These are phyloP conservation scores for Listronotus oregonensis DNA, from an alignment of 1,140 invertebrate species.

Conservation along the genomic window DNA sequence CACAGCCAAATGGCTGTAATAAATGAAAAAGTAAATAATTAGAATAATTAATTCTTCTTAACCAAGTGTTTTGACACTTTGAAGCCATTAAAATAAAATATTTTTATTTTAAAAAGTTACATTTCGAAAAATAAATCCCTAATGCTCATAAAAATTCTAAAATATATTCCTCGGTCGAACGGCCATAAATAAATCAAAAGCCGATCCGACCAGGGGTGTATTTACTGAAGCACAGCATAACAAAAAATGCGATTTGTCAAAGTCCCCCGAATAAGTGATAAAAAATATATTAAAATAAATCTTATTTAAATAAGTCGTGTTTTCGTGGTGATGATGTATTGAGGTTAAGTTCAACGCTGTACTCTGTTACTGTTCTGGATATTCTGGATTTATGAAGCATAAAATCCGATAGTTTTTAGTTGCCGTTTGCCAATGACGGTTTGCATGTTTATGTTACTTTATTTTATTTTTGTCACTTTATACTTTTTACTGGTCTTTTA, in stretches of 20 bases:
- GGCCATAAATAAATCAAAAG: slow-evolving; percentile 35
- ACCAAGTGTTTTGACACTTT: background rate
- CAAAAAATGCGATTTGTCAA: slow-evolving; percentile 41
- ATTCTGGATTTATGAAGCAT: slow-evolving; percentile 34
- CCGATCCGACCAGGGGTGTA: slow-evolving; percentile 19
- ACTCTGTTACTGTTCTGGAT: slow-evolving; percentile 38
- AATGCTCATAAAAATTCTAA: slow-evolving; percentile 33
- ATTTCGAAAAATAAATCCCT: slow-evolving; percentile 26
- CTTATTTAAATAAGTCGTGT: slow-evolving; percentile 43
- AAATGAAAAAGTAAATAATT: background rate
- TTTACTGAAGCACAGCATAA: slow-evolving; percentile 1
- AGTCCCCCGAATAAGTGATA: slow-evolving; percentile 31
- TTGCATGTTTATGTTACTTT: background rate
- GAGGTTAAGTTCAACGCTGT: slow-evolving; percentile 39
- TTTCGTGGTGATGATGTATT: slow-evolving; percentile 40
- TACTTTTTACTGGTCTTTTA: too few species aligned
- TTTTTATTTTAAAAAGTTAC: slow-evolving; percentile 10
- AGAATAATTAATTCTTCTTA: slow-evolving; percentile 3
- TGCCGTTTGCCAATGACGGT: slow-evolving; percentile 17
- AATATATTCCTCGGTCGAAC: slow-evolving; percentile 24
- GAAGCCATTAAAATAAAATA: slow-evolving; percentile 11
- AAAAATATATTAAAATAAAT: slow-evolving; percentile 44
- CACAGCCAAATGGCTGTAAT: too few species aligned
- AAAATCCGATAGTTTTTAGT: slow-evolving; percentile 33
- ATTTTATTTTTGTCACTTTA: too few species aligned